A percentile compares a stretch with the other conserved stretches of the same genome.
Evolutionary conservation across 2,888 invertebrate species (phyloP).

Genomic region (Lysandra bellargus): DNA sequence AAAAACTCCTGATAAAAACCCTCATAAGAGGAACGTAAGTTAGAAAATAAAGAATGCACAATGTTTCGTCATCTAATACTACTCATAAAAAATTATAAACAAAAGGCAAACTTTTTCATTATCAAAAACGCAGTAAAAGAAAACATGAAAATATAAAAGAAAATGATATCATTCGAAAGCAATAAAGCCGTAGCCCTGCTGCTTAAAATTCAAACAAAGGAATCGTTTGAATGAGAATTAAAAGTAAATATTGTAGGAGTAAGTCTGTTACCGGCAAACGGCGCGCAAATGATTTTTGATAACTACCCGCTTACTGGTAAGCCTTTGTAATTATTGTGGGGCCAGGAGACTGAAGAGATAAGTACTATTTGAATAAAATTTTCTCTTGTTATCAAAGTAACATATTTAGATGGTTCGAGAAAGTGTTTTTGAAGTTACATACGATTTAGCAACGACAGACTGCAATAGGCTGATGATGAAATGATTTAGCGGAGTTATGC

Average conservation of each 20-base stretch:
- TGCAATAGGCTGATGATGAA: no score
- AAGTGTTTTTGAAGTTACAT: no score
- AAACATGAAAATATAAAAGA: background rate
- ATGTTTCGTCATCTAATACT: no score
- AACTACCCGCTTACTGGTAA: conserved; percentile 74
- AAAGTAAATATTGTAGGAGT: conserved; percentile 73
- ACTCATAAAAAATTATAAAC: no score
- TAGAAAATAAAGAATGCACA: no score
- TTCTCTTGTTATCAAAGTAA: no score
- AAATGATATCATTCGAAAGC: background rate
- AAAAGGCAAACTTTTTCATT: background rate
- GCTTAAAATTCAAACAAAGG: conserved; percentile 32
- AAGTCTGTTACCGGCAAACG: conserved; percentile 63
- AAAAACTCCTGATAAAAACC: no score
- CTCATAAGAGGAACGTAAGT: no score
- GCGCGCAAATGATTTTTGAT: conserved; percentile 75
- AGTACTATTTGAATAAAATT: no score
- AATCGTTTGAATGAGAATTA: conserved; percentile 67
- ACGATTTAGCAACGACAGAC: no score
- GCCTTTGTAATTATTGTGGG: conserved; percentile 57
- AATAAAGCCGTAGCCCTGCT: conserved; percentile 25
- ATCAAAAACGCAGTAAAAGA: background rate
- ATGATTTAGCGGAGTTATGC: no score
- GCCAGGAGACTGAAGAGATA: conserved; percentile 44
- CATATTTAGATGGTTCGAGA: no score